Conservation (phyloP, 2,888 invertebrate genomes). For the Nephrotoma guestfalica region DNA sequence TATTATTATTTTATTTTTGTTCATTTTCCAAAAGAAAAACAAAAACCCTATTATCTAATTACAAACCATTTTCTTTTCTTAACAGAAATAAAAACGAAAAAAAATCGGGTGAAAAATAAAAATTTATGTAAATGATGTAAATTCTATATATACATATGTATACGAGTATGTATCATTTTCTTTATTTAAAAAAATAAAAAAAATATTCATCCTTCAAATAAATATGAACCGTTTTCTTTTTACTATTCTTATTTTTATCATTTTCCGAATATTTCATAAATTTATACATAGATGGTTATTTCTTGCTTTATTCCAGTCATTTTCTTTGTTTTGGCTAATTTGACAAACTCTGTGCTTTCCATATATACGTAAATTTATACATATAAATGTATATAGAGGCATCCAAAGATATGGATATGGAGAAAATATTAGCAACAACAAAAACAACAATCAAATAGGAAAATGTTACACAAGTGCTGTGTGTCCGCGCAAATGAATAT, state of each 20-base stretch:
- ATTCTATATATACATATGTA: neutral
- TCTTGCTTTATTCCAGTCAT: neutral
- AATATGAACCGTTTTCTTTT: constrained; percentile 1
- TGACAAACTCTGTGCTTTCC: constrained; percentile 1
- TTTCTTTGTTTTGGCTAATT: neutral
- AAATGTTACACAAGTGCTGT: neutral
- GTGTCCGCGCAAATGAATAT: constrained; percentile 5
- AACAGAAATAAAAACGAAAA: neutral
- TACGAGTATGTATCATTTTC: neutral
- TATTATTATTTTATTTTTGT: neutral
- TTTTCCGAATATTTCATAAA: neutral
- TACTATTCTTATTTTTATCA: neutral
- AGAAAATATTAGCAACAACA: neutral
- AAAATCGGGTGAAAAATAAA: neutral
- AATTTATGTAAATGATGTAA: neutral
- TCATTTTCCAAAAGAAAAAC: neutral
- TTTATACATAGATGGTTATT: neutral
- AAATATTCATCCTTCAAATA: neutral
- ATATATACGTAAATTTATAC: neutral
- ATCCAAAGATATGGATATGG: neutral
- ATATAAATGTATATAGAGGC: neutral
- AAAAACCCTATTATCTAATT: constrained; percentile 4
- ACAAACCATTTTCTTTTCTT: neutral
- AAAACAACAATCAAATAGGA: neutral
- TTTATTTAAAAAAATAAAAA: neutral